Base-by-base conservation (phyloP, 2,797 vertebrate genomes). In the Spea hammondii region DNA sequence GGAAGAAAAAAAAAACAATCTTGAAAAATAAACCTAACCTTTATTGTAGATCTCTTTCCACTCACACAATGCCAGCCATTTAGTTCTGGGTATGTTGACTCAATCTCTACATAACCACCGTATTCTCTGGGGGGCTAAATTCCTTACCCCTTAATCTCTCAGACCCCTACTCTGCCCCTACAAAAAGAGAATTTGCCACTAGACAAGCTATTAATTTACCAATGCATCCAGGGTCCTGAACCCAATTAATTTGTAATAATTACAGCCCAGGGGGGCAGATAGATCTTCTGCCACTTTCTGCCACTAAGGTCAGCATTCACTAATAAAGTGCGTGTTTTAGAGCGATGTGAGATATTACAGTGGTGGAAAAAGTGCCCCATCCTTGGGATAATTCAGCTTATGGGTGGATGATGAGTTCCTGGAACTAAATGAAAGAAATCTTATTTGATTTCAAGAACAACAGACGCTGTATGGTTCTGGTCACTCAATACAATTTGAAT, bases 231-330 rank as follows among this genome's bases (percentile, higher is more conserved):
- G 91, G 94, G 94, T 93, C 93, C 88, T 93, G 93, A 95, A 94
- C 94, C 92, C 94, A 95, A 96, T 97, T 96, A 95, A 96, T 97
- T 94, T 94, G 92, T 94, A 94, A 96, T 97, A 95, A 97, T 95
- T 95, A 93, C 93, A 94, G 90, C 93, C 93, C 93, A 93, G 91
- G 90, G 93, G 92, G 93, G 90, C 90, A 87, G 85, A 89, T 89
- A 87, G 90, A 93, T 93, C 86, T 88, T 90, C 86, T 87, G 88
- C 89, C 90, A 90, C 91, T 49, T 90, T 86, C 87, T 90, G 88
- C 91, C 93, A 90, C 88, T 62, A 88, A 86, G 94, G 94, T 95
- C 94, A 94, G 86, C 88, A 70, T 89, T 89, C 91, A 92, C 90
- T 91, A 91, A 94, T 94, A 94, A 85, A 94, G 92, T 91, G 94